Base-by-base conservation (phyloP, 1,140 invertebrate species). In the Aleiodes sp. region DNA sequence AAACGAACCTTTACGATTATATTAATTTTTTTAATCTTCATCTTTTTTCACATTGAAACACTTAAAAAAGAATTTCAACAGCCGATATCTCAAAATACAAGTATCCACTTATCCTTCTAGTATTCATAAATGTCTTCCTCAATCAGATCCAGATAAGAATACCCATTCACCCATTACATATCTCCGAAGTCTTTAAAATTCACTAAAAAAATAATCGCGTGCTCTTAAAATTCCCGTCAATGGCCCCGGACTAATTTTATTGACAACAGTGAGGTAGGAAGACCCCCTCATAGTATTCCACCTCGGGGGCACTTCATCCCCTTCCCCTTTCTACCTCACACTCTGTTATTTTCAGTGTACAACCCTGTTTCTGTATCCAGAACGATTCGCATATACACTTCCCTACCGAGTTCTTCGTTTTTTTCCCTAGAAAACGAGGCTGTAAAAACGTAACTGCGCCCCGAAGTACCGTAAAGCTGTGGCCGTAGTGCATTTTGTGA, bases 371-470 rank as follows among this genome's bases (percentile, higher is more conserved):
- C 46, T 52, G 46, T 52, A 52, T 52, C 46, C 46, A 52, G 46
- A 52, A 52, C 31, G 35, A 61, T 60, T 43, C 56, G 28, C 29
- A 26, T 39, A 46, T 67, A 57, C 33, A 37, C 46, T 24, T 52
- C 52, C 29, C 31, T 28, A 28, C 64, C 65, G 77, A 84, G 81
- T 78, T 76, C 76, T 70, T 74, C 69, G 70, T 75, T 68, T 75
- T 77, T 77, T 80, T 80, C 81, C 77, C 74, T 21, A 24, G 46
- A 74, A 72, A 84, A 81, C 78, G 79, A 81, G 71, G 84, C 70
- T 82, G 85, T 86, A 86, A 86, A 86, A 86, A 83, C 79, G 82
- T 86, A 84, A 86, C 82, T 80, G 76, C 80, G 74, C 79, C 76
- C 82, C 70, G 73, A 86, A 86, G 85, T 85, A 79, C 83, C 83